phyloP scores from a whole-genome alignment of 2,113 vertebrate species.

The Apteryx mantelli region DNA sequence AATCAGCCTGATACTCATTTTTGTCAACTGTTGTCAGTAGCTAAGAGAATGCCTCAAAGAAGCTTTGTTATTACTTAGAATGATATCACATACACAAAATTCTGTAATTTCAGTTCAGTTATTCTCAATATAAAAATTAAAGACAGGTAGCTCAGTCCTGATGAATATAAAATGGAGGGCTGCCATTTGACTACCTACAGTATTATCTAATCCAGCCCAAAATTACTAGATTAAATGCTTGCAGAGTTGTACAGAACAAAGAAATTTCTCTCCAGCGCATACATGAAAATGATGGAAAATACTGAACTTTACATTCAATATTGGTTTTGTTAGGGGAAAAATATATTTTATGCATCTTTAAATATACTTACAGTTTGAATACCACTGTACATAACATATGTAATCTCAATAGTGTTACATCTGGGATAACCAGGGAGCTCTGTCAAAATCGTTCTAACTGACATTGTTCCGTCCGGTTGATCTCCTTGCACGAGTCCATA shows the following conservation, averaged over 20 bases:
- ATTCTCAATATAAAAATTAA: neutral
- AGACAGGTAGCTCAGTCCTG: neutral
- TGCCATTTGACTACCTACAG: neutral
- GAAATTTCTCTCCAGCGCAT: neutral
- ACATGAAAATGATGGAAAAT: neutral
- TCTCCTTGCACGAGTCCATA: conserved; percentile 72
- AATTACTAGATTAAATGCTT: neutral
- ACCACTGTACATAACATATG: neutral
- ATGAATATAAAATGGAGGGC: neutral
- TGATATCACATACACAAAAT: neutral
- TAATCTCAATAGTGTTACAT: conserved; percentile 67
- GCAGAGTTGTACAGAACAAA: neutral
- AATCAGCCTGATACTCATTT: neutral
- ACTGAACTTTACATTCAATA: neutral
- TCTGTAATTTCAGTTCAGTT: neutral
- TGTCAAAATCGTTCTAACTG: rapidly evolving
- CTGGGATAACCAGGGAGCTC: conserved; percentile 47
- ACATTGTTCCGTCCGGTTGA: conserved; percentile 76
- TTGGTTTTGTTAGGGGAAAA: neutral
- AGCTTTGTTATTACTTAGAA: neutral
- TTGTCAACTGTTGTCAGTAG: neutral
- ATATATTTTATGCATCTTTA: neutral
- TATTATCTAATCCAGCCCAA: neutral
- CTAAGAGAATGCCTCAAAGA: neutral
- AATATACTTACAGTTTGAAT: conserved; percentile 78